phyloP scores from a whole-genome alignment of 2,888 invertebrate species.

The Drymonia ruficornis region DNA sequence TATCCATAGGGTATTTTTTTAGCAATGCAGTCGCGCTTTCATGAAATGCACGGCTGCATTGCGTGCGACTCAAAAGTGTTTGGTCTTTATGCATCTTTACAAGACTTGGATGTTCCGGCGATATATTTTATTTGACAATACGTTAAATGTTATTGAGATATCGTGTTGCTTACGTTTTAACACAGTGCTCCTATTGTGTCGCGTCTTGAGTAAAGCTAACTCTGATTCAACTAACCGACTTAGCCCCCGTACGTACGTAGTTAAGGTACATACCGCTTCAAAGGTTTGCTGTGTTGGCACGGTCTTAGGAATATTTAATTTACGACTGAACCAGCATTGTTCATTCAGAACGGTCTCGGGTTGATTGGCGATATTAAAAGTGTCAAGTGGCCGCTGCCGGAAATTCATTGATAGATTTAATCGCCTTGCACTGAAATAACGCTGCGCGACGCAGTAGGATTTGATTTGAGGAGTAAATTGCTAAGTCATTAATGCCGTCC shows the following conservation, averaged over 20 bases:
- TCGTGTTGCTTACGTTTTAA: slow-evolving; percentile 15
- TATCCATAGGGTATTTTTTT: no score
- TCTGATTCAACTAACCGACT: slow-evolving; percentile 38
- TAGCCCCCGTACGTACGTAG: slow-evolving; percentile 18
- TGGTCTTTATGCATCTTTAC: no score
- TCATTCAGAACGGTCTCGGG: slow-evolving; percentile 74
- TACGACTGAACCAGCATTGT: slow-evolving; percentile 78
- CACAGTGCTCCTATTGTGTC: slow-evolving; percentile 35
- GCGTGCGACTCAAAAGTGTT: no score
- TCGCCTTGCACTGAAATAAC: slow-evolving; percentile 76
- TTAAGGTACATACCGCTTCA: slow-evolving; percentile 30
- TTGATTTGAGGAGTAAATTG: slow-evolving; percentile 80
- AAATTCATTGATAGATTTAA: slow-evolving; percentile 84
- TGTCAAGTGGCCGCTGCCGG: slow-evolving; percentile 79
- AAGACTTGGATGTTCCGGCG: no score
- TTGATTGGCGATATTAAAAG: slow-evolving; percentile 82
- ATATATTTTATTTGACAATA: no score
- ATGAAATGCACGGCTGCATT: slow-evolving; percentile 7
- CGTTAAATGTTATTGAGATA: no score
- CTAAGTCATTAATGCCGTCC: slow-evolving; percentile 81
- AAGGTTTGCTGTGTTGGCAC: slow-evolving; percentile 54
- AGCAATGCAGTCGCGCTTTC: slow-evolving; percentile 1
- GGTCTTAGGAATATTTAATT: slow-evolving; percentile 73
- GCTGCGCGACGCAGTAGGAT: slow-evolving; percentile 61
- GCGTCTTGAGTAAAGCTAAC: slow-evolving; percentile 9